Evolutionary conservation across 1,140 invertebrate species (phyloP).

Genomic region (Orchestia grillus): DNA sequence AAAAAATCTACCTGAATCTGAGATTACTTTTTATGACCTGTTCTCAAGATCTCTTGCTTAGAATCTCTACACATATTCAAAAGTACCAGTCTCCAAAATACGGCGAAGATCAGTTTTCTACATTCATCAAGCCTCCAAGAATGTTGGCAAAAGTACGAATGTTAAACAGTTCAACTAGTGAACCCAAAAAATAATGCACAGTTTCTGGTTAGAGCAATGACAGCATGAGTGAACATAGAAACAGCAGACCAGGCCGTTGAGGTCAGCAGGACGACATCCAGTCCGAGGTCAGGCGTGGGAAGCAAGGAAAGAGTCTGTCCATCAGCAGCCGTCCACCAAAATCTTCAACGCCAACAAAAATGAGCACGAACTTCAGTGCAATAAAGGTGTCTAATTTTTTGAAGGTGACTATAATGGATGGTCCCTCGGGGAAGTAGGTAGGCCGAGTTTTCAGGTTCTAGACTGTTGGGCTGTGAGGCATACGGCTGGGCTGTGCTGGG

Average conservation of each 20-base stretch:
- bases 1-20: too few relatives aligned
- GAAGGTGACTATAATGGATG: not conserved
- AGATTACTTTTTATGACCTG: too few relatives aligned
- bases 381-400: conserved; percentile 4
- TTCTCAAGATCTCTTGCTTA: too few relatives aligned
- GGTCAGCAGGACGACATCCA: not conserved
- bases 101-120: too few relatives aligned
- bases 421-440: not conserved
- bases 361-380: not conserved
- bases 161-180: not conserved
- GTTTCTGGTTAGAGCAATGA: too few relatives aligned
- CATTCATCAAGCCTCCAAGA: not conserved
- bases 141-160: not conserved
- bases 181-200: not conserved
- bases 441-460: not conserved
- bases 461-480: not conserved
- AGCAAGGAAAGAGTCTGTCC: not conserved
- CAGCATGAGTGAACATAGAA: too few relatives aligned
- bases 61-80: too few relatives aligned
- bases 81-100: too few relatives aligned
- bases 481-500: not conserved
- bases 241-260: too few relatives aligned
- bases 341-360: not conserved
- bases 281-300: not conserved
- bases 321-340: not conserved